phyloP scores from a whole-genome alignment of 1,140 invertebrate genomes.

The Zaprionus taronus region DNA sequence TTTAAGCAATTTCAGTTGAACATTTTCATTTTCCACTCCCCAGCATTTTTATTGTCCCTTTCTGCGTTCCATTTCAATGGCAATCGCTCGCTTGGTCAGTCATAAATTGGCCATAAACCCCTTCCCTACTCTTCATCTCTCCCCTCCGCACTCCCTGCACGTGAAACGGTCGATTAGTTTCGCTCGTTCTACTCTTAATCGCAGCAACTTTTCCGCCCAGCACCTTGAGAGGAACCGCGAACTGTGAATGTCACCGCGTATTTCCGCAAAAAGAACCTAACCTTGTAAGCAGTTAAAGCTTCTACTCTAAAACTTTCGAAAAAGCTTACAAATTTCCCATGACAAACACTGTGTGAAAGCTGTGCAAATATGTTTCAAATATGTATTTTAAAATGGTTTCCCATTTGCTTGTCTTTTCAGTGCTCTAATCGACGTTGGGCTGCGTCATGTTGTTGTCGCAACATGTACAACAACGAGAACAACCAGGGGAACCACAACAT shows the following conservation, averaged over 20 bases:
- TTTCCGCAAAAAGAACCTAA: conserved; percentile 1
- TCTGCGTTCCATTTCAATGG: conserved; percentile 47
- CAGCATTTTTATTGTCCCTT: conserved; percentile 26
- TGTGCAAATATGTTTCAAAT: background rate
- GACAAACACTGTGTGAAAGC: background rate
- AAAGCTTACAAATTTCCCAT: background rate
- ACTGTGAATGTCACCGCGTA: background rate
- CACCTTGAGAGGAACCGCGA: background rate
- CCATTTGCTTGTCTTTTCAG: conserved; percentile 27
- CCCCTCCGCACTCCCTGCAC: background rate
- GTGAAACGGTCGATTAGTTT: conserved; percentile 21
- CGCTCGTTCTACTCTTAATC: conserved; percentile 32
- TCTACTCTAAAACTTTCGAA: background rate
- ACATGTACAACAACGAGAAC: conserved; percentile 49
- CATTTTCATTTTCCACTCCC: conserved; percentile 28
- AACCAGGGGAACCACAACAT: conserved; percentile 27
- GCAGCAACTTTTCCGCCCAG: conserved; percentile 25
- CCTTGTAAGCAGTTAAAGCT: no score
- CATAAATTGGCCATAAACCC: conserved; percentile 40
- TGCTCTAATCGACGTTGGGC: conserved; percentile 32
- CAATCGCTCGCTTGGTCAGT: conserved; percentile 13
- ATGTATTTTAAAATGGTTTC: background rate
- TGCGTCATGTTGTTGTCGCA: conserved; percentile 72
- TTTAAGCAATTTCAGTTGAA: conserved; percentile 41
- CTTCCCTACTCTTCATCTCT: background rate